phyloP scores from a whole-genome alignment of 2,888 invertebrate species.

The Tholera decimalis region DNA sequence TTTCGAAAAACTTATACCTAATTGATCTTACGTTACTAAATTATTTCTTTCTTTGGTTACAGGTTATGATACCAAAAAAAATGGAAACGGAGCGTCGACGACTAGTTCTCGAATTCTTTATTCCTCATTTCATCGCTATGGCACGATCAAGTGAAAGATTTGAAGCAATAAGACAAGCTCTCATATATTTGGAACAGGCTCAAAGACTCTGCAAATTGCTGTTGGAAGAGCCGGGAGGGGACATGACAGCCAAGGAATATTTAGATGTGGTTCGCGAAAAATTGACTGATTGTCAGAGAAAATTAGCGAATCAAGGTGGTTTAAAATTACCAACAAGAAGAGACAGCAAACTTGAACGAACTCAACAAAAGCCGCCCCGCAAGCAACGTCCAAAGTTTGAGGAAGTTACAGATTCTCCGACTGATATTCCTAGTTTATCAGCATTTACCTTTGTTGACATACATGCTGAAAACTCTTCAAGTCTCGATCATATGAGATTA shows the following conservation, averaged over 20 bases:
- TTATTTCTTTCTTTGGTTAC: slow-evolving; percentile 62
- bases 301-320: slow-evolving; percentile 82
- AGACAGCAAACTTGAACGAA: slow-evolving; percentile 76
- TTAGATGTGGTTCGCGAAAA: slow-evolving; percentile 90
- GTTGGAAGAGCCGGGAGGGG: slow-evolving; percentile 90
- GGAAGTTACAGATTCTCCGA: slow-evolving; percentile 82
- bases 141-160: slow-evolving; percentile 92
- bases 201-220: slow-evolving; percentile 92
- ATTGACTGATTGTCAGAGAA: slow-evolving; percentile 86
- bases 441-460: slow-evolving; percentile 85
- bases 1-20: too few relatives aligned
- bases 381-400: slow-evolving; percentile 81
- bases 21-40: neutral
- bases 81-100: slow-evolving; percentile 92
- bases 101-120: slow-evolving; percentile 93
- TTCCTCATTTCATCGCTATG: slow-evolving; percentile 94
- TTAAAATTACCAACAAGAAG: slow-evolving; percentile 83
- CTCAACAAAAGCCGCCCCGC: slow-evolving; percentile 69
- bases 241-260: slow-evolving; percentile 90
- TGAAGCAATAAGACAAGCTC: slow-evolving; percentile 92
- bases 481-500: slow-evolving; percentile 70
- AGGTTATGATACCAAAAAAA: slow-evolving; percentile 84
- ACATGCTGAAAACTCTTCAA: slow-evolving; percentile 74
- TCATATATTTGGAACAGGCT: slow-evolving; percentile 94
- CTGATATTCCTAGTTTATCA: slow-evolving; percentile 73